Conservation (phyloP, 2,888 invertebrate species). For the Eupithecia exiguata region DNA sequence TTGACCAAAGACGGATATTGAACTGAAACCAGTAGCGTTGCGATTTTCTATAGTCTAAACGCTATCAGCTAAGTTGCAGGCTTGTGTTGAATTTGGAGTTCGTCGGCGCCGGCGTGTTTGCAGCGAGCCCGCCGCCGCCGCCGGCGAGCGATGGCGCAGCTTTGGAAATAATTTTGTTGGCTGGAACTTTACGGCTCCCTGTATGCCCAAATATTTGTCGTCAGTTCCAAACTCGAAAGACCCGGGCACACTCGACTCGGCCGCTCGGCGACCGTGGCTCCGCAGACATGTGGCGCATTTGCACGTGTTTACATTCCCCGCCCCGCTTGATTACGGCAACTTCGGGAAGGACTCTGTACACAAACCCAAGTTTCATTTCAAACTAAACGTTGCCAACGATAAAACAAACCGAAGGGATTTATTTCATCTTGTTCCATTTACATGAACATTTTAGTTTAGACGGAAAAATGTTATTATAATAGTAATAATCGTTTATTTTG, state of each 20-base stretch:
- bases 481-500: too few relatives aligned
- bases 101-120: constrained; percentile 47
- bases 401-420: constrained; percentile 17
- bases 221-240: constrained; percentile 63
- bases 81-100: constrained; percentile 71
- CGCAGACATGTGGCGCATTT: constrained; percentile 65
- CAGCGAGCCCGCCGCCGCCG: constrained; percentile 39
- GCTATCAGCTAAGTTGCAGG: constrained; percentile 79
- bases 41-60: constrained; percentile 74
- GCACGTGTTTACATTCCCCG: constrained; percentile 56
- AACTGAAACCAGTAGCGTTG: constrained; percentile 60
- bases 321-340: constrained; percentile 58
- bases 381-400: constrained; percentile 30
- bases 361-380: constrained; percentile 30
- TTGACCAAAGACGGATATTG: constrained; percentile 56
- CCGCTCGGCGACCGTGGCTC: constrained; percentile 69
- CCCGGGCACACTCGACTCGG: background rate
- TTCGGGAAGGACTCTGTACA: constrained; percentile 39
- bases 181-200: constrained; percentile 71
- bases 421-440: background rate
- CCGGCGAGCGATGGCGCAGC: constrained; percentile 69
- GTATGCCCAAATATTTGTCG: constrained; percentile 77
- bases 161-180: constrained; percentile 80
- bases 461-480: background rate
- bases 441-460: background rate